These are phyloP conservation scores for Nycticryphes semicollaris DNA, from an alignment of 2,113 vertebrate species.

Conservation along the genomic window DNA sequence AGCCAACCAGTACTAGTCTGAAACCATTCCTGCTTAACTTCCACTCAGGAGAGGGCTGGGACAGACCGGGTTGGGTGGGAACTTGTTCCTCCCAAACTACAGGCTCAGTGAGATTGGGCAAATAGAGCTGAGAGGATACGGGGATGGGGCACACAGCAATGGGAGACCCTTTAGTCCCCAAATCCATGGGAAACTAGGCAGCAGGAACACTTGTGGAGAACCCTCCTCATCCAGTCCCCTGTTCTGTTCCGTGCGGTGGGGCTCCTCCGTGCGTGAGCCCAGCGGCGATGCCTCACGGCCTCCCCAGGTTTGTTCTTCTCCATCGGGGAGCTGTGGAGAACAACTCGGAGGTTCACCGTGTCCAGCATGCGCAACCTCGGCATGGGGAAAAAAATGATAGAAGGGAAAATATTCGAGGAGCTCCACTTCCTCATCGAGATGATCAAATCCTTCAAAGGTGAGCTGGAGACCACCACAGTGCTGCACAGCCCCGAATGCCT, in stretches of 20 bases:
- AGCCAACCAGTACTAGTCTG: neutral
- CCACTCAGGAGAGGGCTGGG: neutral
- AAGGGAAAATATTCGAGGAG: slow-evolving; percentile 66
- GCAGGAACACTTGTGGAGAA: neutral
- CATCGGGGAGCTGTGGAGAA: slow-evolving; percentile 72
- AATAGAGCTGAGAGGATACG: neutral
- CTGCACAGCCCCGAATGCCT: accelerated
- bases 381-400: slow-evolving; percentile 60
- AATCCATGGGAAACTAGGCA: neutral
- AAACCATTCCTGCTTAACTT: neutral
- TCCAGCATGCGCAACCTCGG: slow-evolving; percentile 74
- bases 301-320: slow-evolving; percentile 78
- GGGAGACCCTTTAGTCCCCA: neutral
- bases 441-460: slow-evolving; percentile 75
- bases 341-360: slow-evolving; percentile 66
- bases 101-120: neutral
- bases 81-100: neutral
- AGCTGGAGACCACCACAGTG: neutral
- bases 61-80: neutral
- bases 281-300: neutral
- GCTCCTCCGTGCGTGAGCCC: neutral
- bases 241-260: neutral
- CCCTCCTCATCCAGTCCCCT: neutral
- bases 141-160: neutral
- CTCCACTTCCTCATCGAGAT: slow-evolving; percentile 57